Evolutionary conservation across 1,140 invertebrate species (phyloP).

Genomic region (Drosophila orosa): DNA sequence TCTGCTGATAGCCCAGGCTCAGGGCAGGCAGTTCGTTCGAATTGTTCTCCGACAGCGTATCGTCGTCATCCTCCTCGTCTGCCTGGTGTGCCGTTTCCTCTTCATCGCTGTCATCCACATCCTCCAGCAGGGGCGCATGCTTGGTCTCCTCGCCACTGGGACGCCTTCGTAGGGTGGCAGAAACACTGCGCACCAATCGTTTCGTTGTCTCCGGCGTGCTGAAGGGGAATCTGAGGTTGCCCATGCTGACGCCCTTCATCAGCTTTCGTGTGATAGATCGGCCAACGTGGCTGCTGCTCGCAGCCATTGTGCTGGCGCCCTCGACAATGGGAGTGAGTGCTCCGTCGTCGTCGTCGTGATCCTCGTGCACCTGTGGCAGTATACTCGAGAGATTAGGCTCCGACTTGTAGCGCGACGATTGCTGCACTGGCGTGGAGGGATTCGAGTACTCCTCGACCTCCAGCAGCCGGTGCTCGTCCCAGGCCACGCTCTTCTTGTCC

Average conservation of each 20-base stretch:
- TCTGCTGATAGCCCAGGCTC: constrained; percentile 51
- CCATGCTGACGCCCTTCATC: constrained; percentile 84
- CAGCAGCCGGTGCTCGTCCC: constrained; percentile 70
- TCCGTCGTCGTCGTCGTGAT: constrained; percentile 40
- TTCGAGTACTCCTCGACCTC: constrained; percentile 77
- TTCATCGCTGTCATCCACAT: constrained; percentile 63
- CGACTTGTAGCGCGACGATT: constrained; percentile 77
- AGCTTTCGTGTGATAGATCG: constrained; percentile 75
- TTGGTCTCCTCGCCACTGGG: constrained; percentile 63
- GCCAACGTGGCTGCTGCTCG: constrained; percentile 47
- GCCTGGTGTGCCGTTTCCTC: constrained; percentile 33
- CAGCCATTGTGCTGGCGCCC: constrained; percentile 34
- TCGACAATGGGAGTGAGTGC: constrained; percentile 68
- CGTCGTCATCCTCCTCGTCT: constrained; percentile 42
- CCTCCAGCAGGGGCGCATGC: constrained; percentile 58
- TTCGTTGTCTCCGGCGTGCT: constrained; percentile 78
- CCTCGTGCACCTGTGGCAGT: constrained; percentile 50
- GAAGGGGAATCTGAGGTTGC: constrained; percentile 77
- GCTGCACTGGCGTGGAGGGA: constrained; percentile 74
- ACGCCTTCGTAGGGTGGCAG: constrained; percentile 65
- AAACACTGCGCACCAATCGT: constrained; percentile 74
- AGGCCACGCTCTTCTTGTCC: constrained; percentile 73
- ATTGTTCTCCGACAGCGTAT: constrained; percentile 61
- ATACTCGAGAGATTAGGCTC: constrained; percentile 81
- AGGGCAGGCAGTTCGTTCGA: constrained; percentile 57